Conservation (phyloP, 2,888 invertebrate species). For the Dryococelus australis region DNA sequence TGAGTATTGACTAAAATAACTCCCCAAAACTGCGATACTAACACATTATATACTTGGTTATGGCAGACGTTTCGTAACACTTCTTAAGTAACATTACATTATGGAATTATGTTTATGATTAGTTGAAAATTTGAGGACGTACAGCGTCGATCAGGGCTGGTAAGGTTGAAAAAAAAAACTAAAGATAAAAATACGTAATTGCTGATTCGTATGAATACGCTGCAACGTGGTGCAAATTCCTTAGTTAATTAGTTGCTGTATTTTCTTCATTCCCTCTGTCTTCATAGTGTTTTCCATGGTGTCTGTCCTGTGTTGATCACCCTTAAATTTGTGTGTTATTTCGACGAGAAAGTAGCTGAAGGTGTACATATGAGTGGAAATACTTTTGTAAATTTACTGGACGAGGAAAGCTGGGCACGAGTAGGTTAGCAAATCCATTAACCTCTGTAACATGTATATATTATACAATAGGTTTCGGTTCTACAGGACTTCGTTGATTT, state of each 20-base stretch:
- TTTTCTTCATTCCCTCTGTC: neutral
- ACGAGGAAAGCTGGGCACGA: neutral
- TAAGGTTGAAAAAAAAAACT: neutral
- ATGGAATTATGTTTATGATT: neutral
- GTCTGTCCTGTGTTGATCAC: neutral
- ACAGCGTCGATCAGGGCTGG: neutral
- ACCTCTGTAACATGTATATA: too few relatives aligned
- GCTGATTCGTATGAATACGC: neutral
- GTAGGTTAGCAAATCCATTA: too few relatives aligned
- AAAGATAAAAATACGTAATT: too few relatives aligned
- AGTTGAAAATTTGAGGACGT: neutral
- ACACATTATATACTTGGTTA: too few relatives aligned
- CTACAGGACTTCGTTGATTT: too few relatives aligned
- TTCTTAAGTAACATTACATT: too few relatives aligned
- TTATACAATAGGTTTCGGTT: too few relatives aligned
- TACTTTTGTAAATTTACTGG: neutral
- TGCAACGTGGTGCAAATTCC: constrained; percentile 1
- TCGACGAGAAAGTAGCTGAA: neutral
- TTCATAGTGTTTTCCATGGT: neutral
- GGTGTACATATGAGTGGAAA: neutral
- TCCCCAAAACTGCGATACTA: too few relatives aligned
- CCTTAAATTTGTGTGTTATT: neutral
- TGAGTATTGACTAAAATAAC: too few relatives aligned
- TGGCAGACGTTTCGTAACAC: too few relatives aligned
- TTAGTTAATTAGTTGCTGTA: neutral